A percentile compares a stretch with the other conserved stretches of the same genome.
These are phyloP conservation scores for Leucophenga varia DNA, from an alignment of 1,140 invertebrate species.

Conservation along the genomic window DNA sequence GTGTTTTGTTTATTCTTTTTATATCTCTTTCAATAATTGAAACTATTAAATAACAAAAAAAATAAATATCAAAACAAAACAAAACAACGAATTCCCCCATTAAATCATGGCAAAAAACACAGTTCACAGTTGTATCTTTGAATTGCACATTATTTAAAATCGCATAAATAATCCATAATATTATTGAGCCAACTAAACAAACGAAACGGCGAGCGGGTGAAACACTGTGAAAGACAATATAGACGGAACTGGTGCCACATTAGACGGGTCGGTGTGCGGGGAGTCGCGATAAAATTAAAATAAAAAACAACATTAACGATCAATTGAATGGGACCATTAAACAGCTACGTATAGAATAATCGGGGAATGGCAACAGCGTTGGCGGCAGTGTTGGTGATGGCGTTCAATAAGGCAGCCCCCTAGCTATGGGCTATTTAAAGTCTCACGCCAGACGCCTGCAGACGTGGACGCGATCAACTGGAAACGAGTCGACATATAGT, in stretches of 20 bases:
- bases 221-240: no score
- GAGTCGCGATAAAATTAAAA: conserved; percentile 38
- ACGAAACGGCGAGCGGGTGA: no score
- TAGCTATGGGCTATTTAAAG: no score
- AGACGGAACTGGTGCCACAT: no score
- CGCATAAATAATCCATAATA: conserved; percentile 51
- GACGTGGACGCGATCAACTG: no score
- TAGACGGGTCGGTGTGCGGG: conserved; percentile 9
- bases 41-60: conserved; percentile 9
- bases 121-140: conserved; percentile 38
- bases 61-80: conserved; percentile 22
- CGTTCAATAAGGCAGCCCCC: background rate
- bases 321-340: conserved; percentile 50
- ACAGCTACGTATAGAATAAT: conserved; percentile 22
- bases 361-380: no score
- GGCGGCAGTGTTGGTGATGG: no score
- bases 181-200: conserved; percentile 40
- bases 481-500: no score
- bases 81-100: conserved; percentile 12
- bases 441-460: no score
- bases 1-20: no score
- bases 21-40: background rate
- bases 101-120: conserved; percentile 35
- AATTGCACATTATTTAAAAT: conserved; percentile 49
- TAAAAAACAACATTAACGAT: conserved; percentile 51